Conservation (phyloP, 2,888 invertebrate genomes). For the Drosophila peninsularis region DNA sequence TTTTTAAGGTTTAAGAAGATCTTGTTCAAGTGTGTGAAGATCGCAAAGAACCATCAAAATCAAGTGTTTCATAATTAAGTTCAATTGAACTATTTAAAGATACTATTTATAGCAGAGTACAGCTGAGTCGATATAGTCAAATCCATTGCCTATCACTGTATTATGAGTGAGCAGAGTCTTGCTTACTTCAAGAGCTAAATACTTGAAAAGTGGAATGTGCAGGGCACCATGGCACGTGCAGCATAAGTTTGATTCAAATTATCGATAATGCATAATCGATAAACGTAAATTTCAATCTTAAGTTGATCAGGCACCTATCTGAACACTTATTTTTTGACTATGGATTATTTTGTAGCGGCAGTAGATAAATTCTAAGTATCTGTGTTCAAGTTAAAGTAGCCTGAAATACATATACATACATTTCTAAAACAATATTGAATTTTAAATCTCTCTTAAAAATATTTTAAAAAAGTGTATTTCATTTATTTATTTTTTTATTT, state of each 20-base stretch:
- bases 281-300: not conserved
- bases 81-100: not conserved
- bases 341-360: not conserved
- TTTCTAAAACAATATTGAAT: no score
- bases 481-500: not conserved
- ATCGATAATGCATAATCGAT: not conserved
- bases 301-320: no score
- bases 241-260: not conserved
- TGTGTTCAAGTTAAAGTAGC: no score
- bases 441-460: no score
- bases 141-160: not conserved
- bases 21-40: slow-evolving; percentile 5
- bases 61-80: slow-evolving; percentile 3
- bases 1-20: not conserved
- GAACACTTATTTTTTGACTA: no score
- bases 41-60: not conserved
- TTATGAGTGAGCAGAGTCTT: not conserved
- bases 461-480: no score
- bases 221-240: not conserved
- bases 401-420: no score
- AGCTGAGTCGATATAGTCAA: not conserved
- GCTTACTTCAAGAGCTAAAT: not conserved
- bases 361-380: not conserved
- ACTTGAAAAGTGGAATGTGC: not conserved
- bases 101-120: not conserved